A percentile compares a stretch with the other conserved stretches of the same genome.
phyloP scores from a whole-genome alignment of 2,797 vertebrate genomes.

The Rhincodon typus region DNA sequence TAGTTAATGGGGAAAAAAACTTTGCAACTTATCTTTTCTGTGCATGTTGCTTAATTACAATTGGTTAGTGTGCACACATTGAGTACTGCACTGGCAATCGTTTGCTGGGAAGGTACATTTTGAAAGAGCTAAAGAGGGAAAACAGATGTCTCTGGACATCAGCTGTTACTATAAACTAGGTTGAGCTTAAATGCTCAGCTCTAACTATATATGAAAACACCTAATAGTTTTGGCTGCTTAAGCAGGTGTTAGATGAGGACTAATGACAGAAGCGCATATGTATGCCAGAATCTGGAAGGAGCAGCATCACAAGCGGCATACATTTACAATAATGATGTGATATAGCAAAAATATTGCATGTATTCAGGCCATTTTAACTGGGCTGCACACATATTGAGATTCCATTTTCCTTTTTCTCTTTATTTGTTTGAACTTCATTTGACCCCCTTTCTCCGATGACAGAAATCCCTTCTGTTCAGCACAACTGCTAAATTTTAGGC shows the following conservation, averaged over 20 bases:
- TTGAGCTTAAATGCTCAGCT: slow-evolving; percentile 30
- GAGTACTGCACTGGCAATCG: slow-evolving; percentile 21
- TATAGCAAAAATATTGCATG: background rate
- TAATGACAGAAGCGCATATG: slow-evolving; percentile 35
- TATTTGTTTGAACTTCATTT: background rate
- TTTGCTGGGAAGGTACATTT: background rate
- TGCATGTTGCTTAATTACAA: background rate
- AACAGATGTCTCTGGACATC: slow-evolving; percentile 34
- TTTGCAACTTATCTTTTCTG: background rate
- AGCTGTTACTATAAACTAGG: slow-evolving; percentile 36
- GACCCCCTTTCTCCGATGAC: background rate
- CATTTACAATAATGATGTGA: slow-evolving; percentile 31
- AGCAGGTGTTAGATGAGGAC: slow-evolving; percentile 37
- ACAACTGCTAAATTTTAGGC: slow-evolving; percentile 1
- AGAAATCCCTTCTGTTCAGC: background rate
- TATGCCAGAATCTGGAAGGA: slow-evolving; percentile 20
- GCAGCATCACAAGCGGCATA: slow-evolving; percentile 19
- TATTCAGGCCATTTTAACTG: background rate
- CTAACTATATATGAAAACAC: slow-evolving; percentile 38
- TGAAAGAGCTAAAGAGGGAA: slow-evolving; percentile 32
- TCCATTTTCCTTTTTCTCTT: slow-evolving; percentile 18
- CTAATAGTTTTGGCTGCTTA: slow-evolving; percentile 38
- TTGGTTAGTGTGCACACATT: background rate
- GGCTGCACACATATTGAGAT: background rate
- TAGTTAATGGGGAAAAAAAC: background rate